Percentiles rank a stretch among this genome's conserved stretches.
Conservation (phyloP, 2,888 invertebrate species). For the Epinotia brunnichana region DNA sequence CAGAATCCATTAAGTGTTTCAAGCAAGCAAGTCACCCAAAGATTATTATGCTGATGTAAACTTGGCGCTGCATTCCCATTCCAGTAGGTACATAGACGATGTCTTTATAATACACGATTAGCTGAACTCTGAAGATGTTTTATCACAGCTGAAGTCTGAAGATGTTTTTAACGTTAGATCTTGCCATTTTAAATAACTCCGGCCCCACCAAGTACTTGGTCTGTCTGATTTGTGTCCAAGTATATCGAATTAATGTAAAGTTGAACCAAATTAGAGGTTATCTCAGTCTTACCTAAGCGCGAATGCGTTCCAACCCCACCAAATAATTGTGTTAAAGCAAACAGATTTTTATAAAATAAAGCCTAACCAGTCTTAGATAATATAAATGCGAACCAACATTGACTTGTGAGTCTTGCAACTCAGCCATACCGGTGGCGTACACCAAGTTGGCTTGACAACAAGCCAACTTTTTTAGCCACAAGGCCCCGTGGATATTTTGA, state of each 20-base stretch:
- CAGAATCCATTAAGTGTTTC: background rate
- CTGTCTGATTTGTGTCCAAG: slow-evolving; percentile 99
- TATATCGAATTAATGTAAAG: background rate
- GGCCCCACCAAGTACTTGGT: slow-evolving; percentile 99
- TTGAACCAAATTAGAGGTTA: too few species aligned
- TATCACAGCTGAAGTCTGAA: background rate
- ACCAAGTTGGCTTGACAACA: too few species aligned
- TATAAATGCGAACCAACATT: slow-evolving; percentile 89
- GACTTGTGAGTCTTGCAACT: slow-evolving; percentile 99
- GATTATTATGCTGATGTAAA: background rate
- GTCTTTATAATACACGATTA: background rate
- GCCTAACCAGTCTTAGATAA: background rate
- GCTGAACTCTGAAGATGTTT: background rate
- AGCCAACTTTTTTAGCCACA: too few species aligned
- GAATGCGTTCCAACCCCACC: too few species aligned
- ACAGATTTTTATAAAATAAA: too few species aligned
- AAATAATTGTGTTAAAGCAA: too few species aligned
- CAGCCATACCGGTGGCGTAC: slow-evolving; percentile 99
- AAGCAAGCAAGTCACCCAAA: background rate
- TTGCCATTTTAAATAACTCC: slow-evolving; percentile 79
- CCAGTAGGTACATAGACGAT: background rate
- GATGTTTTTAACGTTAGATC: background rate
- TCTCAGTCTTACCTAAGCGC: too few species aligned
- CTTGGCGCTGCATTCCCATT: background rate
- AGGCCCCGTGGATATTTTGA: too few species aligned